Evolutionary conservation across 2,113 vertebrate species (phyloP).

Genomic region (Willisornis vidua): DNA sequence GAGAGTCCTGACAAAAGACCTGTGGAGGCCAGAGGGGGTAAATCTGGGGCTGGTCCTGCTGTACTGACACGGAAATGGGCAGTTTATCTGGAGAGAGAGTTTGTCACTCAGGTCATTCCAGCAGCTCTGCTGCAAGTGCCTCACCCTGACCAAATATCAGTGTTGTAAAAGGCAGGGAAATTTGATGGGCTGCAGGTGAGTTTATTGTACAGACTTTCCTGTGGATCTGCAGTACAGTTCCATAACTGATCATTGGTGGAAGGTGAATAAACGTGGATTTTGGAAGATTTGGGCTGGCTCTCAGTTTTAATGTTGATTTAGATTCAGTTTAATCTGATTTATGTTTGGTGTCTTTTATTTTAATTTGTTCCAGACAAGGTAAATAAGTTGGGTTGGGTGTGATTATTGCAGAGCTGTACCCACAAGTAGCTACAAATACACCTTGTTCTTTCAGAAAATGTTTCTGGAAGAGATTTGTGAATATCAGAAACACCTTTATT

Average conservation of each 20-base stretch:
- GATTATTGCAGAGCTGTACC: background rate
- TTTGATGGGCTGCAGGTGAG: background rate
- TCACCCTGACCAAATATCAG: rapidly evolving
- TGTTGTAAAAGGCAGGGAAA: background rate
- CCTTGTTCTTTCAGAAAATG: background rate
- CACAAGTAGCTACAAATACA: background rate
- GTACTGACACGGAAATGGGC: conserved; percentile 5
- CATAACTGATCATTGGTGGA: rapidly evolving
- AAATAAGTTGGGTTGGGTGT: background rate
- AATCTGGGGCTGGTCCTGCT: background rate
- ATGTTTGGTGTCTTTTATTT: background rate
- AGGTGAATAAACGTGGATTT: background rate
- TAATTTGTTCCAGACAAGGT: background rate
- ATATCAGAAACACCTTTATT: background rate
- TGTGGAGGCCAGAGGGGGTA: background rate
- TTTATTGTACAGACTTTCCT: background rate
- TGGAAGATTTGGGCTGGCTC: background rate
- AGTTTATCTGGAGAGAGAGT: background rate
- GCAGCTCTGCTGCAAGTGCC: background rate
- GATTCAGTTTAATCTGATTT: background rate
- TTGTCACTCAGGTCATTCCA: background rate
- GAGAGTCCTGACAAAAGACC: background rate
- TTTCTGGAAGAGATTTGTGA: background rate
- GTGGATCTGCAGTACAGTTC: background rate
- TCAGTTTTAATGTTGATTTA: background rate